A percentile compares a stretch with the other conserved stretches of the same genome.
Conservation (phyloP, 2,113 vertebrate species). For the Oxyura jamaicensis region DNA sequence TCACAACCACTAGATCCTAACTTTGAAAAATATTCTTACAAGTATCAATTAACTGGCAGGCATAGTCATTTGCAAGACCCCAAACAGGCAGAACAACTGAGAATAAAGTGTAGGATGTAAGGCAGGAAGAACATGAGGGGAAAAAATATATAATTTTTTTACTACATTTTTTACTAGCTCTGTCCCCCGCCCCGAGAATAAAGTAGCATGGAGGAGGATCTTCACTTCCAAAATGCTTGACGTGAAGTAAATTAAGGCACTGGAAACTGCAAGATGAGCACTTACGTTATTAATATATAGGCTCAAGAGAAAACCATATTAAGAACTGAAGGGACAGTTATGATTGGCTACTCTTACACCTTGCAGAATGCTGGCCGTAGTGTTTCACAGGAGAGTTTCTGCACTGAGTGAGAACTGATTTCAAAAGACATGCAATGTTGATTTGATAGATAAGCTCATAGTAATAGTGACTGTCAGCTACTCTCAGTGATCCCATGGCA, state of each 20-base stretch:
- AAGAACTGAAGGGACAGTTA: neutral
- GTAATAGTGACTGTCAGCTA: neutral
- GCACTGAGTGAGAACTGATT: neutral
- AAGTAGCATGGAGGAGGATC: neutral
- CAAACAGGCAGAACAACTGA: neutral
- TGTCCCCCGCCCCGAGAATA: neutral
- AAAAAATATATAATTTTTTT: neutral
- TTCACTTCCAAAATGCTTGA: neutral
- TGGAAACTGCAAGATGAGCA: neutral
- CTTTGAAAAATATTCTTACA: neutral
- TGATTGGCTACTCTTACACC: neutral
- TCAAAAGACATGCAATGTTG: neutral
- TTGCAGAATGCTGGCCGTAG: neutral
- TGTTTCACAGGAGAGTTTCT: neutral
- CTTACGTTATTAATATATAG: neutral
- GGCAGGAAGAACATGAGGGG: neutral
- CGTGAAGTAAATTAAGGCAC: neutral
- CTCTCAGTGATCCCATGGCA: neutral
- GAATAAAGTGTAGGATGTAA: neutral
- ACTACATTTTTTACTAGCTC: accelerated
- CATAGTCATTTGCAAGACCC: neutral
- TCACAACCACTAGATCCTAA: neutral
- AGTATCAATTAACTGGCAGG: neutral
- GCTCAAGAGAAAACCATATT: neutral
- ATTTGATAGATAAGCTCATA: neutral